phyloP scores from a whole-genome alignment of 2,113 vertebrate genomes.

The Taxidea taxus region DNA sequence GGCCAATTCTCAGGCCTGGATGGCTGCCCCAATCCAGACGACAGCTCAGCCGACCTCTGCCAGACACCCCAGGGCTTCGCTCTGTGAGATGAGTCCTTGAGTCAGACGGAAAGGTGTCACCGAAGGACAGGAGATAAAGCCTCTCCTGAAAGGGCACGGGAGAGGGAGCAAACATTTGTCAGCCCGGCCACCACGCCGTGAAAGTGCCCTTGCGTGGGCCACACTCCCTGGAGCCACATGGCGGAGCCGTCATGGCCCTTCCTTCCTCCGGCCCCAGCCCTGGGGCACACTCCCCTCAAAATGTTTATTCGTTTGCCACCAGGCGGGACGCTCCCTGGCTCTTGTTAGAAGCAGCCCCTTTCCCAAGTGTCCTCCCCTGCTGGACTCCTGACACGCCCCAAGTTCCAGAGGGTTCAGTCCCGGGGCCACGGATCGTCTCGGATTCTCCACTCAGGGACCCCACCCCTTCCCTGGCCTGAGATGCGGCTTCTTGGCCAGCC shows the following conservation, averaged over 20 bases:
- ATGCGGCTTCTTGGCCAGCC: background rate
- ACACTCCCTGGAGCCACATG: background rate
- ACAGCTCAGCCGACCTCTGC: background rate
- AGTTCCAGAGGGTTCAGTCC: background rate
- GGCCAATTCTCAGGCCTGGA: background rate
- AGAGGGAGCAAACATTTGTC: background rate
- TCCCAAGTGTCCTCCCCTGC: no score
- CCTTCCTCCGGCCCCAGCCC: background rate
- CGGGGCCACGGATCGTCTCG: no score
- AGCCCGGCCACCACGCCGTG: background rate
- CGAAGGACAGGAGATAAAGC: background rate
- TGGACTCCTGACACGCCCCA: background rate
- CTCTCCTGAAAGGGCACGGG: background rate
- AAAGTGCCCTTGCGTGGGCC: background rate
- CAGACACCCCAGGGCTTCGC: background rate
- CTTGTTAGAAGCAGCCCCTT: background rate
- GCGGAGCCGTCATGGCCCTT: background rate
- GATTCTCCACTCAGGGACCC: background rate
- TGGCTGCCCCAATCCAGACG: background rate
- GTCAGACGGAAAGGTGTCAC: background rate
- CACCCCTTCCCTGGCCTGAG: no score
- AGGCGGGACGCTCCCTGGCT: background rate
- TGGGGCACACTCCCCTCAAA: background rate
- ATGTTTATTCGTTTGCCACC: background rate
- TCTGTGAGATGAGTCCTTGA: background rate